Evolutionary conservation across 2,888 invertebrate genomes (phyloP).

Genomic region (Cataglyphis livida): DNA sequence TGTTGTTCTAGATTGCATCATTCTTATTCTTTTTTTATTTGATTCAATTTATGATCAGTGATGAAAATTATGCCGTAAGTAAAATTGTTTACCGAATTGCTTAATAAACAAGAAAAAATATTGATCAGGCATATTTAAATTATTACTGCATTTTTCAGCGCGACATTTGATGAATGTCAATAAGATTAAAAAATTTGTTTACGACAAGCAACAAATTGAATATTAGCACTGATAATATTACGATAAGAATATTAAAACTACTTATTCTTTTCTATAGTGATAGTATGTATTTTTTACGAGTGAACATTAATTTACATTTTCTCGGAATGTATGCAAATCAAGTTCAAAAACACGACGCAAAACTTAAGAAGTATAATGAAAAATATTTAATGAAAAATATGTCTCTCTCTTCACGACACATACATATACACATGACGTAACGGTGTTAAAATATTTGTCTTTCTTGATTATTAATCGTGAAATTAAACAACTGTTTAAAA

Average conservation of each 20-base stretch:
- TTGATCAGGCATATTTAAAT: conserved; percentile 1
- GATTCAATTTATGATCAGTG: too few species aligned
- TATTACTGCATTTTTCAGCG: neutral
- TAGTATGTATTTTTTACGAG: neutral
- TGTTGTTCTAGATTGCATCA: conserved; percentile 9
- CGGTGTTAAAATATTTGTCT: neutral
- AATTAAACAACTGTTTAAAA: conserved; percentile 10
- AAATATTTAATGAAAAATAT: neutral
- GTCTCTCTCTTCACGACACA: neutral
- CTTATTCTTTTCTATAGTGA: neutral
- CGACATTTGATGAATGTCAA: neutral
- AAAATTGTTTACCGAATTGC: neutral
- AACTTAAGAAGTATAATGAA: neutral
- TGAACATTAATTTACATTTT: conserved; percentile 16
- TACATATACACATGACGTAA: neutral
- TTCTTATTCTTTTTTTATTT: conserved; percentile 20
- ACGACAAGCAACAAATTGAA: neutral
- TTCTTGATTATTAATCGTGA: neutral
- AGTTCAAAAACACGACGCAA: conserved; percentile 19
- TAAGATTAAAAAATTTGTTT: neutral
- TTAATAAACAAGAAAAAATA: neutral
- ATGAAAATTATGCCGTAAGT: neutral
- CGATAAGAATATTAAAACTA: neutral
- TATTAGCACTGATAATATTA: conserved; percentile 18
- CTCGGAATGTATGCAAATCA: neutral